Base-by-base conservation (phyloP, 2,888 invertebrate genomes). In the Scrobipalpa atriplicella region DNA sequence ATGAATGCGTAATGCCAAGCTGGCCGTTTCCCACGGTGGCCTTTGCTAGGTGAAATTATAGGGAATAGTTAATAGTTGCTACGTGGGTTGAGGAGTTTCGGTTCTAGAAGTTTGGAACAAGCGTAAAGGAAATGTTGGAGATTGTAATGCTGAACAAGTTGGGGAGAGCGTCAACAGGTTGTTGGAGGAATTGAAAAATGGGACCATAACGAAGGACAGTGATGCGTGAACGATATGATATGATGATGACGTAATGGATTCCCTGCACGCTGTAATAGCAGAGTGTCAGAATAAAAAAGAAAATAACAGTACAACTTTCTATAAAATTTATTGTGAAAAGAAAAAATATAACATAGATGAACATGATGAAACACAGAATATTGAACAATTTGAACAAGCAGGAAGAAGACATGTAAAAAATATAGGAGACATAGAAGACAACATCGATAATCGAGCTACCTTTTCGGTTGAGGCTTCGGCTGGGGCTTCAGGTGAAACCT, bases 1-100 rank as follows among this genome's bases (percentile, higher is more conserved):
- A 67, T 69, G 64, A 69, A 69, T 69, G 54, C 66, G 64, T 69
- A 67, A 69, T 69, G 58, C 36, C 66, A 58, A 62, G 69, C 64
- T 56, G 67, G 70, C 7, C 41, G 56, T 75, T 29, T 76, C 75
- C 71, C 75, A 76, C 75, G 72, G 62, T 62, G 41, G 41, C 61
- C 61, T 61, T 19, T 41, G 29, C 62, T 62, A 62, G 62, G 29
- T 62, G 47, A 47, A 62, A 62, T 47, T 62, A 47, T 47, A 62
- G 47, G 61, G 58, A 58, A 58, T 58, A 56, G 54, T 56, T 56
- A 56, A 56, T 13, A 58, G 36, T 36, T 58, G 29, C 36, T 38
- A 58, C 56, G 56, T 38, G 36, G 38, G 29, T 36, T 38, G n/a
- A 36, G 58, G 38, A 58, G 38, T 38, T 38, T 16, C 36, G 13